Base-by-base conservation (phyloP, 2,888 invertebrate genomes). In the Brachyptera putata region DNA sequence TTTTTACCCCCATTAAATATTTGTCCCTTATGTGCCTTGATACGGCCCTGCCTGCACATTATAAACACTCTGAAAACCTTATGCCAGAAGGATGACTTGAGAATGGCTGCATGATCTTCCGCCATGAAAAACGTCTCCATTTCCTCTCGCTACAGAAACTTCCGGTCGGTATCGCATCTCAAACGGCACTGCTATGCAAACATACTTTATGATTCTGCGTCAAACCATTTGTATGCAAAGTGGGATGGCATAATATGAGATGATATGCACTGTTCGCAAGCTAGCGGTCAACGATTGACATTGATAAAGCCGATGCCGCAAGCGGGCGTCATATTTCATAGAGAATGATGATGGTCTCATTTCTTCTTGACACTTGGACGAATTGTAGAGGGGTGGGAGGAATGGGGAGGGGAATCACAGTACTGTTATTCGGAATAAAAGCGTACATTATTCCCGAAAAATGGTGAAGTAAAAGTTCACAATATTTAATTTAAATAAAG, bases 81-180 rank as follows among this genome's bases (percentile, higher is more conserved):
- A 11, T 36, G 36, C 53, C 53, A 53, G 53, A 53, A 53, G 53
- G 36, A 53, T 53, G 53, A 34, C 53, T 34, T 53, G 36, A 53
- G 36, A 36, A 34, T 53, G n/a, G n/a, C n/a, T n/a, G n/a, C n/a
- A n/a, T n/a, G 36, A 53, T 53, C 34, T 53, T 30, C 53, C 53
- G 16, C 53, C n/a, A n/a, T 34, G 53, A 53, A 53, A 30, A 34
- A 34, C 36, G 36, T 53, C 36, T 18, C 53, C 53, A 53, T 53
- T 53, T 53, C 53, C 53, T 36, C 53, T 36, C 53, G 53, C 36
- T 36, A 53, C 53, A 34, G 53, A 36, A 53, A 36, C 53, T 53
- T 53, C 53, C 53, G 34, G 36, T 34, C 34, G 53, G 36, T 36
- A 30, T 36, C 53, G 36, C 53, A 21, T 13, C 36, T 30, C 16